A percentile compares a stretch with the other conserved stretches of the same genome.
Evolutionary conservation across 2,113 vertebrate species (phyloP).

Genomic region (Sisor rabdophorus): DNA sequence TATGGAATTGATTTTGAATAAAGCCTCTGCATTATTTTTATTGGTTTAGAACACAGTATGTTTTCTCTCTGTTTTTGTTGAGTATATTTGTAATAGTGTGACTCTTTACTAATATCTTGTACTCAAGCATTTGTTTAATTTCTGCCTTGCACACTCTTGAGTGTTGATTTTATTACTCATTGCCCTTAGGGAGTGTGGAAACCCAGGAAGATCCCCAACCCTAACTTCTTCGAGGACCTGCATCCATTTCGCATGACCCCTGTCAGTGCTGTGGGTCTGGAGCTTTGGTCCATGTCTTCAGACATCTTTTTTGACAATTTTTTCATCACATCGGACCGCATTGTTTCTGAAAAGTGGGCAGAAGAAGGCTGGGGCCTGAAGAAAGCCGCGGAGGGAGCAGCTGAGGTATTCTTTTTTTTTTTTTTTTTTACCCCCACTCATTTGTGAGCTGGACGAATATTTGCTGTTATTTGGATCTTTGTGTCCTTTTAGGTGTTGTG

Average conservation of each 20-base stretch:
- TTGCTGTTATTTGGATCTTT: not conserved
- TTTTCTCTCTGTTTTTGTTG: not conserved
- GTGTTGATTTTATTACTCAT: not conserved
- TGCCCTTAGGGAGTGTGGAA: conserved; percentile 89
- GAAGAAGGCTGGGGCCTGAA: conserved; percentile 91
- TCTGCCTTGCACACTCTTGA: not conserved
- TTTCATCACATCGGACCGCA: conserved; percentile 84
- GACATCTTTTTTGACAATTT: conserved; percentile 99
- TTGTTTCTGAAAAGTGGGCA: conserved; percentile 86
- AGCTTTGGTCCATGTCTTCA: conserved; percentile 97
- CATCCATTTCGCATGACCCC: conserved; percentile 92
- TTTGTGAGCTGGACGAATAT: not conserved
- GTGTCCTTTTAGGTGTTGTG: not conserved
- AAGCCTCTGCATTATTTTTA: not conserved
- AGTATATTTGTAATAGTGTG: not conserved
- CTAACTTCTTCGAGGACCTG: conserved; percentile 92
- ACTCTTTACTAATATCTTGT: not conserved
- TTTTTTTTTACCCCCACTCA: not conserved
- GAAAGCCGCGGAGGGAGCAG: conserved; percentile 91
- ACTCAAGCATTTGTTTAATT: not conserved
- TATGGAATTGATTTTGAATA: no score
- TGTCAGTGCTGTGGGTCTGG: conserved; percentile 87
- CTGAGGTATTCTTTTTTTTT: conserved; percentile 74
- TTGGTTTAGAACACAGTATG: not conserved
- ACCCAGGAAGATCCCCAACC: conserved; percentile 91